phyloP scores from a whole-genome alignment of 2,113 vertebrate genomes.

The Ceratotherium simum region DNA sequence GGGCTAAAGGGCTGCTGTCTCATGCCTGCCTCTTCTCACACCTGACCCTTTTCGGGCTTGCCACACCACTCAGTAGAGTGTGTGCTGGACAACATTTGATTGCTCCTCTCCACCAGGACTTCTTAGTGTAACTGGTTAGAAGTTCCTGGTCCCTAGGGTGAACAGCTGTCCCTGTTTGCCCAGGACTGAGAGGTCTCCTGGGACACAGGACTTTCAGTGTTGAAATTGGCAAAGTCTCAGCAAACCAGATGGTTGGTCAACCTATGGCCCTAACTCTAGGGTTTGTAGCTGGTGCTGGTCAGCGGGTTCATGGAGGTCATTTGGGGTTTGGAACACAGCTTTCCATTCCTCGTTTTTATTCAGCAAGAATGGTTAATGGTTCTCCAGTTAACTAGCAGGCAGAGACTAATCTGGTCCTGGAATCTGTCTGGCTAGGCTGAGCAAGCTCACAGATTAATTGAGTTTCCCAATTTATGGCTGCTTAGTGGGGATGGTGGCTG shows the following conservation, averaged over 20 bases:
- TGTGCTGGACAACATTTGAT: background rate
- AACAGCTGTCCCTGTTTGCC: background rate
- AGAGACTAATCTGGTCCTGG: constrained; percentile 79
- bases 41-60: background rate
- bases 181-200: background rate
- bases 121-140: background rate
- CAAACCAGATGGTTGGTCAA: background rate
- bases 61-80: background rate
- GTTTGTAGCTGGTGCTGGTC: background rate
- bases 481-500: constrained; percentile 24
- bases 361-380: constrained; percentile 69
- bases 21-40: background rate
- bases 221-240: background rate
- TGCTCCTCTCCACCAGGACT: background rate
- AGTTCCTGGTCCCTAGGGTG: background rate
- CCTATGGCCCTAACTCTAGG: background rate
- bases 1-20: background rate
- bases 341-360: constrained; percentile 5
- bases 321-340: background rate
- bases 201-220: background rate
- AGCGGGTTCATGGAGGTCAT: background rate
- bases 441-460: constrained; percentile 75
- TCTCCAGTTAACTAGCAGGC: constrained; percentile 69
- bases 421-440: constrained; percentile 72
- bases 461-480: constrained; percentile 79